phyloP scores from a whole-genome alignment of 2,888 invertebrate species.

The Neria commutata region DNA sequence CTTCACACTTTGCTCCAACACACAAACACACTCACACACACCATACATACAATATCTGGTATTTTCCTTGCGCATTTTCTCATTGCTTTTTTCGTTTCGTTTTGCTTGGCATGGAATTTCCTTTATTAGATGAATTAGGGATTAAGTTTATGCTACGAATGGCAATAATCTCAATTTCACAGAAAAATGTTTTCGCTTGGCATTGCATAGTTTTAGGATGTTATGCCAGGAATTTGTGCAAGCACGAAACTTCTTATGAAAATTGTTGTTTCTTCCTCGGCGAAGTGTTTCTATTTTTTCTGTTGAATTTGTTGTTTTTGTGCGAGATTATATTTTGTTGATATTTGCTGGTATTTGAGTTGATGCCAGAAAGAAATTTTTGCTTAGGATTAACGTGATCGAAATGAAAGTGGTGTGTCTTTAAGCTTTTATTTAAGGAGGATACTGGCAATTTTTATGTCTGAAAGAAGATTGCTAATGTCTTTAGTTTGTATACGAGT shows the following conservation, averaged over 20 bases:
- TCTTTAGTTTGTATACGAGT: background rate
- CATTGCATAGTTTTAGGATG: conserved; percentile 33
- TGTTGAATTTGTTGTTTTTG: background rate
- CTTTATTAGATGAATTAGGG: conserved; percentile 43
- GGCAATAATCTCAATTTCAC: conserved; percentile 19
- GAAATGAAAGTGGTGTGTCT: too few species aligned
- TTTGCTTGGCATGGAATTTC: conserved; percentile 35
- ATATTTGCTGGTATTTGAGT: background rate
- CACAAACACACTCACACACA: background rate
- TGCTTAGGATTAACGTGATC: too few species aligned
- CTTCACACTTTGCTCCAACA: background rate
- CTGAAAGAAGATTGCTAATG: background rate
- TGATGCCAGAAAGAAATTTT: too few species aligned
- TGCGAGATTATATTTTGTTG: background rate
- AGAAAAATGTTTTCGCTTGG: conserved; percentile 14
- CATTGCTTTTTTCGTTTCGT: background rate
- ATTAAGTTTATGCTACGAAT: conserved; percentile 31
- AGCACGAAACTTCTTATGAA: background rate
- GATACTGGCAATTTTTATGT: background rate
- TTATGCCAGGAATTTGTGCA: conserved; percentile 23
- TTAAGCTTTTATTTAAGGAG: too few species aligned
- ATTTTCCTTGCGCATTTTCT: too few species aligned
- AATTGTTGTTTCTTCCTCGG: background rate
- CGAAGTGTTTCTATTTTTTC: background rate
- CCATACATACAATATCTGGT: too few species aligned